Conservation (phyloP, 1,140 invertebrate genomes). For the Steinernema khuongi region DNA sequence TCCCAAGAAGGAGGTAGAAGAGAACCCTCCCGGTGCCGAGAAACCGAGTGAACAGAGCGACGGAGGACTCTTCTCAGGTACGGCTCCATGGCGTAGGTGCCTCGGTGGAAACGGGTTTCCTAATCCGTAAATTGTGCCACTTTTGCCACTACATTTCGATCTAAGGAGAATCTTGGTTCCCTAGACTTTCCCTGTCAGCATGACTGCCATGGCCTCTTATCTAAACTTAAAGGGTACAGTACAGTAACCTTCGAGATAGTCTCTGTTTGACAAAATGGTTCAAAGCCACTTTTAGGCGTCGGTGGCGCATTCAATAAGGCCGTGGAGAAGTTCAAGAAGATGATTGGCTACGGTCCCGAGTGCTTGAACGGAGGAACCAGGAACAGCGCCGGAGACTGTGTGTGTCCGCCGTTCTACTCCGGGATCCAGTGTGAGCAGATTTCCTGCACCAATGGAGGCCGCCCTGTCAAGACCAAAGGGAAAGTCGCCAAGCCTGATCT, state of each 20-base stretch:
- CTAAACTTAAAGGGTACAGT: not conserved
- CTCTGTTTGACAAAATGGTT: not conserved
- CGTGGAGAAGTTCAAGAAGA: slow-evolving; percentile 49
- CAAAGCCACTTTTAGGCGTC: slow-evolving; percentile 15
- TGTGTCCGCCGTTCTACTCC: slow-evolving; percentile 41
- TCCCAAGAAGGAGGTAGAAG: not conserved
- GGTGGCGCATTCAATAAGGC: slow-evolving; percentile 23
- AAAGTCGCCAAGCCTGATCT: slow-evolving; percentile 7
- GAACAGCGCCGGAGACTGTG: slow-evolving; percentile 37
- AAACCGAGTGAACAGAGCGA: not conserved
- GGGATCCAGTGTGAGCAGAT: slow-evolving; percentile 42
- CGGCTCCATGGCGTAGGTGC: not conserved
- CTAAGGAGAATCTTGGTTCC: not conserved
- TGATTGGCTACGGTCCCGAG: slow-evolving; percentile 43
- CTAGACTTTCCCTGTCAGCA: too few species aligned
- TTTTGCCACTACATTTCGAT: not conserved
- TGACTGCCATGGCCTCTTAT: slow-evolving; percentile 5
- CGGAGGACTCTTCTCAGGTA: not conserved
- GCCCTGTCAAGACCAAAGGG: not conserved
- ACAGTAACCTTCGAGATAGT: not conserved
- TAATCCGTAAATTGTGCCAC: not conserved
- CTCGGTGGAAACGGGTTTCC: not conserved
- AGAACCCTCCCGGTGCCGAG: not conserved
- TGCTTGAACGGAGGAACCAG: slow-evolving; percentile 38
- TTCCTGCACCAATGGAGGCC: slow-evolving; percentile 42